These are phyloP conservation scores for Psilopogon haemacephalus DNA, from an alignment of 2,113 vertebrate species.

Conservation along the genomic window DNA sequence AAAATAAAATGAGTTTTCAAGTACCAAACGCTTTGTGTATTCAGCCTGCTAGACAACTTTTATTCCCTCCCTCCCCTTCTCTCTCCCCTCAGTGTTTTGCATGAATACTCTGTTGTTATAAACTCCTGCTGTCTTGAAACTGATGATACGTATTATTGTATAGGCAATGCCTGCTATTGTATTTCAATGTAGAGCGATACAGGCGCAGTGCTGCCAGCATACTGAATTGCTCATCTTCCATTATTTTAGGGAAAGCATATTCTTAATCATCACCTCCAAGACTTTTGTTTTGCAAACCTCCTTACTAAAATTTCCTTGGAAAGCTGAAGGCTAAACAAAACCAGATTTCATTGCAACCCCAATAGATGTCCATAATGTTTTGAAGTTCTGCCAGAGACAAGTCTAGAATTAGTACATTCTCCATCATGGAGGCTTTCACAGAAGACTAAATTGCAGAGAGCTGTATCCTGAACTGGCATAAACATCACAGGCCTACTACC, in stretches of 20 bases:
- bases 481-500: neutral
- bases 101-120: constrained; percentile 58
- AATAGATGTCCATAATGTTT: neutral
- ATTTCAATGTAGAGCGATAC: neutral
- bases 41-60: constrained; percentile 27
- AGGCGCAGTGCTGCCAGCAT: neutral
- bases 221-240: neutral
- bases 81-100: constrained; percentile 37
- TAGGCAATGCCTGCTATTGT: neutral
- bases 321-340: constrained; percentile 1
- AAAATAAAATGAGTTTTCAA: constrained; percentile 46
- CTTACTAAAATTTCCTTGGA: neutral
- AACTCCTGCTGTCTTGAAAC: constrained; percentile 50
- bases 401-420: neutral
- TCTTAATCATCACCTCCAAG: neutral
- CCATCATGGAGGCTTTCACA: neutral
- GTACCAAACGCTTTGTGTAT: constrained; percentile 36
- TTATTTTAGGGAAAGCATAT: neutral
- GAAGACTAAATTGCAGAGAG: neutral
- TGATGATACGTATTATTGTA: constrained; percentile 26
- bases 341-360: neutral
- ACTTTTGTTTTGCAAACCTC: neutral
- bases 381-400: neutral
- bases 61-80: neutral
- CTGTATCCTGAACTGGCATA: neutral